Base-by-base conservation (phyloP, 1,140 invertebrate genomes). In the Pachypeltis micranthus region DNA sequence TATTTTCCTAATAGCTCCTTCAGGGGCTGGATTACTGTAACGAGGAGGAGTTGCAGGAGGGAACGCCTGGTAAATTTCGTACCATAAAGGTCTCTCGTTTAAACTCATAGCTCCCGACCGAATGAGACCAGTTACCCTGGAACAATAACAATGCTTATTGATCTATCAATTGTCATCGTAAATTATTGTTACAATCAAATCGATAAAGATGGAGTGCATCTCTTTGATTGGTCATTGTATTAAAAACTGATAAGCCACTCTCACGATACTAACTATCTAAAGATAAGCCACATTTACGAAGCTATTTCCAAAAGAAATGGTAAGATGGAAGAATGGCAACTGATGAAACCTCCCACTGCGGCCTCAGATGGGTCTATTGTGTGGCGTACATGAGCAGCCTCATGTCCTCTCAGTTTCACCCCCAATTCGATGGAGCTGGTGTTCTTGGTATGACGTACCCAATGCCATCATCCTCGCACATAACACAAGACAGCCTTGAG, bases 71-170 rank as follows among this genome's bases (percentile, higher is more conserved):
- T 93, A 93, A 19, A 96, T 73, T 74, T 91, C 86, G 72, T 86
- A 92, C 91, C 93, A 96, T n/a, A 95, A 51, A 1, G 93, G 92
- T 65, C 83, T 78, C 67, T 94, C 89, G 69, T 87, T 81, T 25
- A 82, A 74, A 71, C 81, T 84, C 70, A 94, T 76, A 2, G 84
- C 90, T 51, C 85, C 85, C 23, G 84, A 80, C 65, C 81, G 79
- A 1, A 95, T 68, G 25, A 96, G 75, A 51, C 89, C 87, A 67
- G 81, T 81, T 2, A 86, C 75, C 74, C 91, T 93, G 71, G 62
- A 78, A 77, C 65, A 60, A 34, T 29, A 66, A 56, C 14, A 3
- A 3, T 47, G n/a, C n/a, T 51, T 4, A 51, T 10, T 51, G 4
- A 51, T 16, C 23, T 10, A 16, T 10, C 12, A 21, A 51, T 59